Evolutionary conservation across 2,797 vertebrate genomes (phyloP), one percentile per base, ranked within the genome.

Genomic region (Pachyuromys duprasi): DNA sequence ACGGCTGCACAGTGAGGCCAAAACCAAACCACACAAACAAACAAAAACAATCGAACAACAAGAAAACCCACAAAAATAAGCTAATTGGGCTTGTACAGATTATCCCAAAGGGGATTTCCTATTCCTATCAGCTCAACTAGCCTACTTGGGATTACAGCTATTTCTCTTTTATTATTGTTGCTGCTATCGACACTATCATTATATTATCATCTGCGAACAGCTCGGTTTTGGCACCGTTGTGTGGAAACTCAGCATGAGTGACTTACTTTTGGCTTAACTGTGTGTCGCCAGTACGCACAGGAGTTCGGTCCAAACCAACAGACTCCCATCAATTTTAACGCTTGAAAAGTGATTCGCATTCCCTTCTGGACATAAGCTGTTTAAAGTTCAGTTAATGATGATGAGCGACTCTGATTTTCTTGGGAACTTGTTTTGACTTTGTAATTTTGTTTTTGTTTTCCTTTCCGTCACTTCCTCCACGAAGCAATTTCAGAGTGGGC

Each of bases 311-410:
- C n/a, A 84, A n/a, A n/a, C 69, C 83, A 76, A 72, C 26, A 63
- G 31, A 76, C 17, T 55, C 67, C 26, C 18, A 55, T 28, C 60
- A 1, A 74, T 49, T 63, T 75, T 55, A 76, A n/a, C 55, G 20
- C 67, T 11, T 3, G 86, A 76, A 93, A 96, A 84, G 91, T 65
- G 97, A 97, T 97, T 95, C 97, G 81, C 81, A 57, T 91, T 89
- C 74, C 95, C 93, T 95, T 86, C 89, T 91, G 53, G 72, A 87
- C 79, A 65, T 83, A 90, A n/a, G 3, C 86, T 95, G 91, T 93
- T 67, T 98, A 97, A 97, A 89, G 83, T 26, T 90, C 93, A 75
- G 76, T 93, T 94, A 96, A 95, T 95, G 20, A 0, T 53, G 76
- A 65, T 81, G 83, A 57, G 78, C 22, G 84, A 75, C 45, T 95